Conservation (phyloP, 1,140 invertebrate genomes). For the Nebria ingens region DNA sequence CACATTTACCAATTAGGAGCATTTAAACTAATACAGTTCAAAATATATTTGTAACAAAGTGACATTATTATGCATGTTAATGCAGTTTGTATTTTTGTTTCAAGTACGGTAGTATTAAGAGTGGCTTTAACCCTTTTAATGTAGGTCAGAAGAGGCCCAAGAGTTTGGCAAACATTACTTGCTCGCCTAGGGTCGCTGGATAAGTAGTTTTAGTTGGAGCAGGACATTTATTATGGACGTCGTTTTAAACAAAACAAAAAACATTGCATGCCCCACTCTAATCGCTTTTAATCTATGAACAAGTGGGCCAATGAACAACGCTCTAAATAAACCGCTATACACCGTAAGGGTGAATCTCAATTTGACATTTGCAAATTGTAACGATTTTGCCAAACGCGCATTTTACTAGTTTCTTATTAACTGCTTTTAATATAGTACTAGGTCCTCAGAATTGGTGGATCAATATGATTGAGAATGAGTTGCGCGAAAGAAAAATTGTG, state of each 20-base stretch:
- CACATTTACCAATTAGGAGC: no score
- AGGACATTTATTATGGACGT: not conserved
- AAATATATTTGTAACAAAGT: not conserved
- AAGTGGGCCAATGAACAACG: no score
- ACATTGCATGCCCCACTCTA: not conserved
- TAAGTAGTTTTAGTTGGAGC: slow-evolving; percentile 1
- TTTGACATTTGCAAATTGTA: not conserved
- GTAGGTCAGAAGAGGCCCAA: slow-evolving; percentile 6
- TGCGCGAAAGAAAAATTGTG: no score
- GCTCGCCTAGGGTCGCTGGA: not conserved
- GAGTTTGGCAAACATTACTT: slow-evolving; percentile 2
- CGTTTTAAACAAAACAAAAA: not conserved
- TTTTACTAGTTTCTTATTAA: no score
- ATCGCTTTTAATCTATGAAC: slow-evolving; percentile 3
- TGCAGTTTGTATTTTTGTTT: not conserved
- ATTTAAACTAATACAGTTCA: no score
- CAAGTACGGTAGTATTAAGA: slow-evolving; percentile 1
- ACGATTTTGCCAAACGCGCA: no score
- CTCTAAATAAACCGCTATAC: not conserved
- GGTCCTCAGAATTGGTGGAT: no score
- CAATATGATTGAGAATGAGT: no score
- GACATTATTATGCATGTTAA: not conserved
- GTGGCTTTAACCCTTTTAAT: not conserved
- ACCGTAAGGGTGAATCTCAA: not conserved
- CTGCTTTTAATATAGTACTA: no score